Evolutionary conservation across 2,888 invertebrate genomes (phyloP), one percentile per base, ranked within the genome.

Genomic region (Cephonodes hylas): DNA sequence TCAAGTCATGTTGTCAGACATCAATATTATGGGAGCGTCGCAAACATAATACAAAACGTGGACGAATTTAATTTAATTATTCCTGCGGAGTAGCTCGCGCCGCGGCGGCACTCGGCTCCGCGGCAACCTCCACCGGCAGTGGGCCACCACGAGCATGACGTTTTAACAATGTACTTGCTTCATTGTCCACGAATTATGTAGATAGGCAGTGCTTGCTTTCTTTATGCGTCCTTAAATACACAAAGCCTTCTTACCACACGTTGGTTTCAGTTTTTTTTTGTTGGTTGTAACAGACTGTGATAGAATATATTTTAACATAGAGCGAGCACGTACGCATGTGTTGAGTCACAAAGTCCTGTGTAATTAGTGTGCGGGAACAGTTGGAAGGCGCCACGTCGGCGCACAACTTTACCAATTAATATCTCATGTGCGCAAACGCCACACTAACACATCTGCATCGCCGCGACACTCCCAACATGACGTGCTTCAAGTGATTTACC

Each of bases 61-160:
- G 31, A 53, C 53, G 18, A 53, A 53, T 53, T 53, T 31, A 53
- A 53, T 53, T 53, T 31, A 53, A 53, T 31, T 27, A 53, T 53
- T 31, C 31, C 15, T 27, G 27, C 10, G 15, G 4, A 53, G 15
- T 53, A 53, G 31, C 2, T 5, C 38, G 38, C 38, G 38, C n/a
- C 3, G 34, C n/a, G 3, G 13, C 34, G 34, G 13, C 34, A 3
- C 13, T 38, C 34, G n/a, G 31, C 31, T 6, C 10, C 15, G 31
- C 18, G 23, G 8, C 10, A 7, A 15, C 15, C 31, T 3, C 0
- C n/a, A n/a, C 15, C 15, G 18, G 0, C 23, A 7, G 18, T 18
- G n/a, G 38, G 3, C n/a, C 13, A 38, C 38, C 10, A 38, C n/a
- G n/a, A n/a, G n/a, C n/a, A n/a, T n/a, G n/a, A n/a, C n/a, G n/a